A percentile compares a stretch with the other conserved stretches of the same genome.
These are phyloP conservation scores for Rutpela maculata DNA, from an alignment of 2,888 invertebrate genomes.

Conservation along the genomic window DNA sequence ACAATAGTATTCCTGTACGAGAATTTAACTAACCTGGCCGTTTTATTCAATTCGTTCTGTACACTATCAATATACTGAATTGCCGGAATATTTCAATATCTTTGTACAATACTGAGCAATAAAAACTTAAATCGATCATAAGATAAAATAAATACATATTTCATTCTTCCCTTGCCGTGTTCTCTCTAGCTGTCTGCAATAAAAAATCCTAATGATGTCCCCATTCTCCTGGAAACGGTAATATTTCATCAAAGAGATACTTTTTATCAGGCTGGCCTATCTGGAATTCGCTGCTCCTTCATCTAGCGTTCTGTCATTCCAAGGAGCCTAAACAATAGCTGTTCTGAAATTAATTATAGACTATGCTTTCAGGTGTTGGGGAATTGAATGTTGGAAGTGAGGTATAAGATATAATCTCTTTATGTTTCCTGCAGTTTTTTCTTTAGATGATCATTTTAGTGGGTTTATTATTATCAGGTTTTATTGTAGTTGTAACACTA, in stretches of 20 bases:
- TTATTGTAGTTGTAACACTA: neutral
- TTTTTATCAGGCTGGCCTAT: conserved; percentile 35
- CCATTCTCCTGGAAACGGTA: conserved; percentile 29
- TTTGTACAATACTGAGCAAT: neutral
- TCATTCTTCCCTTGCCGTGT: conserved; percentile 16
- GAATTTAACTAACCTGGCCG: too few species aligned
- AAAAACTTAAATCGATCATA: conserved; percentile 11
- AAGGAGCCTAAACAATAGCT: conserved; percentile 32
- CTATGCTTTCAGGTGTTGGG: conserved; percentile 28
- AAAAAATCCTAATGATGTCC: conserved; percentile 35
- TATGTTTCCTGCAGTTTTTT: neutral
- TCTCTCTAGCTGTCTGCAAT: conserved; percentile 17
- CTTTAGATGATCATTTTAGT: neutral
- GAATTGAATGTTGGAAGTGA: conserved; percentile 7
- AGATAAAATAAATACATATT: conserved; percentile 24
- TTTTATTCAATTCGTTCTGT: too few species aligned
- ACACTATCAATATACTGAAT: too few species aligned
- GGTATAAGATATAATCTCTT: conserved; percentile 7
- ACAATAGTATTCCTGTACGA: too few species aligned
- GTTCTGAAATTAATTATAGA: conserved; percentile 36
- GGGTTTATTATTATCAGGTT: neutral
- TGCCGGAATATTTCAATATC: neutral
- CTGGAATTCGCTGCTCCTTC: conserved; percentile 42
- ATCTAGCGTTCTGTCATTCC: conserved; percentile 18
- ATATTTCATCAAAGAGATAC: conserved; percentile 40